phyloP scores from a whole-genome alignment of 2,113 vertebrate species.

The Colossoma macropomum region DNA sequence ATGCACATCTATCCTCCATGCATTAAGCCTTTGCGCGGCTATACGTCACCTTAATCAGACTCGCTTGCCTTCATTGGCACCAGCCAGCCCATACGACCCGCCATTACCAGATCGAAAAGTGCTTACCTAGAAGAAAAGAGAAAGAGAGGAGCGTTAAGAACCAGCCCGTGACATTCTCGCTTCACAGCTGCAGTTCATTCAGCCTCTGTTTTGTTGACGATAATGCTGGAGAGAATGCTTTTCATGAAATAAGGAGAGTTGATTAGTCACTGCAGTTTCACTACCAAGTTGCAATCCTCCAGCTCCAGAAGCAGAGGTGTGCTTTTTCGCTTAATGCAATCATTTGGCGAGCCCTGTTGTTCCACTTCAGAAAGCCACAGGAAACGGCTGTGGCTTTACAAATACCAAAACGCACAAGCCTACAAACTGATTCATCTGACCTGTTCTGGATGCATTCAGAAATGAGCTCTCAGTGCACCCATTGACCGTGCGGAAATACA shows the following conservation, averaged over 20 bases:
- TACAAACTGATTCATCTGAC: background rate
- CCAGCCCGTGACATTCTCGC: conserved; percentile 62
- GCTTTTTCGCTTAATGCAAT: conserved; percentile 50
- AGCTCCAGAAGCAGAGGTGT: conserved; percentile 5
- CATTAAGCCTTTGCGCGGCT: conserved; percentile 65
- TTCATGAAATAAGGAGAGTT: conserved; percentile 68
- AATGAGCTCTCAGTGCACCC: background rate
- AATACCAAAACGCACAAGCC: background rate
- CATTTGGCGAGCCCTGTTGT: conserved; percentile 5
- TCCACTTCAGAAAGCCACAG: conserved; percentile 6
- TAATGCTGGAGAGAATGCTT: conserved; percentile 61
- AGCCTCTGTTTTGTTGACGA: conserved; percentile 70
- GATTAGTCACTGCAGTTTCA: conserved; percentile 67
- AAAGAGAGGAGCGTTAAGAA: conserved; percentile 48
- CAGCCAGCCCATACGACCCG: conserved; percentile 47
- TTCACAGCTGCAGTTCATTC: conserved; percentile 75
- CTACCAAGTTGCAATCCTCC: conserved; percentile 55
- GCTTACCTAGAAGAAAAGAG: conserved; percentile 82
- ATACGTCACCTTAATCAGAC: conserved; percentile 81
- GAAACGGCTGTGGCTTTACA: conserved; percentile 24
- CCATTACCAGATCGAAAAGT: conserved; percentile 68
- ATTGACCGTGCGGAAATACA: background rate
- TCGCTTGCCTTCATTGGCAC: conserved; percentile 68
- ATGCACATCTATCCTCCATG: conserved; percentile 64
- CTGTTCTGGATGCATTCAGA: background rate